Base-by-base conservation (phyloP, 1,140 invertebrate species). In the Euura saliciscinereae region DNA sequence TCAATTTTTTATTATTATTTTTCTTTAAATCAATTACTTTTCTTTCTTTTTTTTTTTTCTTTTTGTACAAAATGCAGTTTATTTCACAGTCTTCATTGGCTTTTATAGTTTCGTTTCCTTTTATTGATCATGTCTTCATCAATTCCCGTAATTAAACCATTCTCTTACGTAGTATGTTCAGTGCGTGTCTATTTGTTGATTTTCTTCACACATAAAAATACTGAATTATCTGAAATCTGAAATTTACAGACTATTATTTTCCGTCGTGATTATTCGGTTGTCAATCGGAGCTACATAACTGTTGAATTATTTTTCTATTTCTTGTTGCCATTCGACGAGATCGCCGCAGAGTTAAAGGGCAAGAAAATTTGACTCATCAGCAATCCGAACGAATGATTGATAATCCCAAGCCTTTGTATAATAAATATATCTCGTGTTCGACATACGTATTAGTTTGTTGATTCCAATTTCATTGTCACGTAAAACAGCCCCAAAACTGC, bases 61-160 rank as follows among this genome's bases (percentile, higher is more conserved):
- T 70, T 74, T 78, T 78, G 72, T 76, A 77, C 76, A 80, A 80
- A 78, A 77, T 76, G 76, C 51, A 59, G 51, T 59, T 59, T 59
- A 6, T 59, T 59, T 59, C 51, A 59, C 51, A 59, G 51, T 59
- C 51, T 59, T 59, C 51, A 59, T 59, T 59, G 51, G 51, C 51
- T 59, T 28, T 28, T 28, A 28, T 28, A 28, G 28, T 28, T 28
- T 28, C n/a, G 28, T 28, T 28, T 28, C 13, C 8, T 59, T 59
- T 59, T 59, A 59, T 59, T n/a, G 51, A 59, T 59, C 51, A 59
- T 6, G 10, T 59, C 13, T 11, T 59, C 51, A 59, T 59, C 51
- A 59, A 59, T 59, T 59, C 51, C 51, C 51, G 13, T 59, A 59
- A 59, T 51, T 51, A 51, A 51, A 51, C 46, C 46, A 51, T 6